Base-by-base conservation (phyloP, 1,140 invertebrate genomes). In the Formica exsecta region DNA sequence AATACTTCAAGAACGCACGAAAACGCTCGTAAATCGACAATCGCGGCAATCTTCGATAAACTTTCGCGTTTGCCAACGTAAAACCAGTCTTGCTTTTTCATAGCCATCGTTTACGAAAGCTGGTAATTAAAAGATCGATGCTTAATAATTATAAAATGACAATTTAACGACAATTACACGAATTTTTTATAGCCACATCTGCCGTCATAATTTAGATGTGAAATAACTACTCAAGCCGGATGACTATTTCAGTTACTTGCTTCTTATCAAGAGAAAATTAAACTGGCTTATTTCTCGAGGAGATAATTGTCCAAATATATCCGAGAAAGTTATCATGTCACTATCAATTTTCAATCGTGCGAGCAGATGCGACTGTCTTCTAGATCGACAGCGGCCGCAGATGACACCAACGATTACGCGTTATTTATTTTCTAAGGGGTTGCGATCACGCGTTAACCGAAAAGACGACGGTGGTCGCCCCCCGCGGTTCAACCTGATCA, bases 371-470 rank as follows among this genome's bases (percentile, higher is more conserved):
- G 70, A 77, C 61, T 51, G 22, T 25, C 32, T 44, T 79, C 76
- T 25, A 61, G 61, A 80, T 86, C 84, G 73, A 48, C 79, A 79
- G 38, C 68, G 41, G 68, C 36, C 29, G 41, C 74, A 88, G 93
- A 93, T 93, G 86, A 48, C 77, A 87, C 73, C 75, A 44, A 48
- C 59, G 90, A 86, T 91, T 91, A 89, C 36, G 83, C 75, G 80
- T 93, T 93, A 93, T 93, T 93, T 93, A 93, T 93, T 89, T 89
- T 90, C 89, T 77, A 93, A 93, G 91, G 93, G 92, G 92, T 93
- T 93, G 89, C 87, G 89, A 91, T 93, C 86, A 79, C 85, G 36
- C 80, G 66, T 74, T 74, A 22, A 86, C 64, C 80, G 66, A 90
- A 88, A 87, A 90, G 84, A 80, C 65, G 70, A 76, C 83, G 65